These are phyloP conservation scores for Acestrorhynchus altus DNA, from an alignment of 2,797 vertebrate genomes.

Conservation along the genomic window DNA sequence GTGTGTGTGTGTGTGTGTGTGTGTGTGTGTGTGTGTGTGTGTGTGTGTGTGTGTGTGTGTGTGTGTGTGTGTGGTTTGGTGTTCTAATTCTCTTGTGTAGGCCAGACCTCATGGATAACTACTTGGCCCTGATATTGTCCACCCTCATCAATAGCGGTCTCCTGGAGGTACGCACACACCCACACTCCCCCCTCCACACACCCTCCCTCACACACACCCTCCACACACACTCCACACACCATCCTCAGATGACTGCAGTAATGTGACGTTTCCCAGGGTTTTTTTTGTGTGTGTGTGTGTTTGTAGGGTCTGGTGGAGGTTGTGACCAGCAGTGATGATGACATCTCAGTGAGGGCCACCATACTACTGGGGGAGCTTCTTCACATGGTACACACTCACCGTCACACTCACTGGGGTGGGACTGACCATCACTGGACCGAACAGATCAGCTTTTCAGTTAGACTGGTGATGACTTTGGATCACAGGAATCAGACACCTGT, in stretches of 20 bases:
- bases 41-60: too few relatives aligned
- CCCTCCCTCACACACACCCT: background rate
- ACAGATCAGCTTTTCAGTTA: too few relatives aligned
- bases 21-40: too few relatives aligned
- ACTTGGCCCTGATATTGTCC: slow-evolving; percentile 85
- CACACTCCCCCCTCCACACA: background rate
- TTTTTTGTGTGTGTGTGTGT: slow-evolving; percentile 2
- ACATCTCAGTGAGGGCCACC: slow-evolving; percentile 85
- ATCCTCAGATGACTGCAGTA: too few relatives aligned
- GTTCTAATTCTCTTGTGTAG: slow-evolving; percentile 64
- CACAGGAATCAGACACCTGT: too few relatives aligned
- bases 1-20: too few relatives aligned
- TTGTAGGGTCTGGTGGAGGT: slow-evolving; percentile 87
- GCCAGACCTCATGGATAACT: slow-evolving; percentile 89
- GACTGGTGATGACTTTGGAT: too few relatives aligned
- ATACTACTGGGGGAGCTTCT: slow-evolving; percentile 88
- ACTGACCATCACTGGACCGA: too few relatives aligned
- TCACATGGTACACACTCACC: slow-evolving; percentile 85
- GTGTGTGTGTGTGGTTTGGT: too few relatives aligned
- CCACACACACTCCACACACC: too few relatives aligned
- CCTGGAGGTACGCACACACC: slow-evolving; percentile 80
- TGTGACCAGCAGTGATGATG: slow-evolving; percentile 86
- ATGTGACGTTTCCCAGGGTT: background rate
- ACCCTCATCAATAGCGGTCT: slow-evolving; percentile 88
- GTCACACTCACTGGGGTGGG: too few relatives aligned